Conservation (phyloP, 2,888 invertebrate species). For the Amphipoea lucens region DNA sequence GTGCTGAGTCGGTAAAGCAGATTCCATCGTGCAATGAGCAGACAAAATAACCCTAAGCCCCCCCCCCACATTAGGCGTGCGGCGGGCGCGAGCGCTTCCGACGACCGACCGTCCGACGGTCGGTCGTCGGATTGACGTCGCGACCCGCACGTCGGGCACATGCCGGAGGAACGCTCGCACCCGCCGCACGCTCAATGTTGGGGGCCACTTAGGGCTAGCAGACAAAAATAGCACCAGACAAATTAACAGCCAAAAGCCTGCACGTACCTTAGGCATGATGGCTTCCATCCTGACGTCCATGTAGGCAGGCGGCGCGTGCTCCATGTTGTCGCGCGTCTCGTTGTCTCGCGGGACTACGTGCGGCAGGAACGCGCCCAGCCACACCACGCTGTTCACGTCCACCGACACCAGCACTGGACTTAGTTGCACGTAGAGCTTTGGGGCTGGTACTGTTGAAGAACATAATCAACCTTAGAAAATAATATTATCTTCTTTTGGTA, state of each 20-base stretch:
- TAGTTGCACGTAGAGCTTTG: slow-evolving; percentile 97
- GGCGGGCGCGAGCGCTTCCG: too few relatives aligned
- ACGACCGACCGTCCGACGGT: too few relatives aligned
- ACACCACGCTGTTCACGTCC: slow-evolving; percentile 96
- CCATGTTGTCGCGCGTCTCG: slow-evolving; percentile 53
- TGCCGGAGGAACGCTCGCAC: too few relatives aligned
- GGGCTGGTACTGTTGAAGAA: slow-evolving; percentile 94
- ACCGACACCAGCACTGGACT: slow-evolving; percentile 97
- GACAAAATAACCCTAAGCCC: too few relatives aligned
- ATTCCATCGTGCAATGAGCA: too few relatives aligned
- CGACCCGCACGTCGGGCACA: too few relatives aligned
- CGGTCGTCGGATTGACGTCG: too few relatives aligned
- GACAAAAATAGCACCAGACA: background rate
- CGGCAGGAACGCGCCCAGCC: slow-evolving; percentile 98
- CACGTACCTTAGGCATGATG: slow-evolving; percentile 96
- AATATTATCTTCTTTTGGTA: too few relatives aligned
- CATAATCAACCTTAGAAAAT: background rate
- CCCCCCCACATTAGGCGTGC: too few relatives aligned
- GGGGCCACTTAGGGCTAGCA: too few relatives aligned
- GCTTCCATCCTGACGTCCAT: slow-evolving; percentile 97
- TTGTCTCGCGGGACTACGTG: slow-evolving; percentile 93
- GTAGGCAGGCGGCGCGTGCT: slow-evolving; percentile 83
- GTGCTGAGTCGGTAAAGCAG: too few relatives aligned
- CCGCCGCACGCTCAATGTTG: too few relatives aligned
- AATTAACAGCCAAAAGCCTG: background rate